phyloP scores from a whole-genome alignment of 2,888 invertebrate species.

The Halictus ligatus region DNA sequence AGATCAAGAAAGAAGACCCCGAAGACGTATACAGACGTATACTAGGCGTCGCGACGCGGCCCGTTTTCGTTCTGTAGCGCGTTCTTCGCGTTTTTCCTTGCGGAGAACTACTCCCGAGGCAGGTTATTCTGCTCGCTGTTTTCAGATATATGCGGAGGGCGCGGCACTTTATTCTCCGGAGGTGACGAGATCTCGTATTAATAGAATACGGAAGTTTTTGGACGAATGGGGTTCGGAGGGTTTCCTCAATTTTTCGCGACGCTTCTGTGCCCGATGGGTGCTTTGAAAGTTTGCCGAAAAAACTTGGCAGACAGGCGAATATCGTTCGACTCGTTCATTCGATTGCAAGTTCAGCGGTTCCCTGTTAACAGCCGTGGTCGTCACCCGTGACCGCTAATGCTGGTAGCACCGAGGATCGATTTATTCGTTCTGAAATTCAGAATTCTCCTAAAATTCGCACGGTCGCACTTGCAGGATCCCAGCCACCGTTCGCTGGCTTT shows the following conservation, averaged over 20 bases:
- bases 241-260: neutral
- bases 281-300: neutral
- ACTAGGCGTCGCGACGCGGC: neutral
- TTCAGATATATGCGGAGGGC: neutral
- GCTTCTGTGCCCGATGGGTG: neutral
- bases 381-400: no score
- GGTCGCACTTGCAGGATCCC: neutral
- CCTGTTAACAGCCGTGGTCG: neutral
- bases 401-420: no score
- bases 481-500: neutral
- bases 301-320: neutral
- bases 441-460: neutral
- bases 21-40: constrained; percentile 49
- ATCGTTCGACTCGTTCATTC: neutral
- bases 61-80: neutral
- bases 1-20: constrained; percentile 38
- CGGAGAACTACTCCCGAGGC: neutral
- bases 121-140: constrained; percentile 4
- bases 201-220: constrained; percentile 9
- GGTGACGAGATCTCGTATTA: constrained; percentile 10
- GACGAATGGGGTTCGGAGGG: neutral
- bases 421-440: no score
- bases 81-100: neutral
- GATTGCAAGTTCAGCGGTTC: neutral
- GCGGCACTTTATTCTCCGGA: neutral